Evolutionary conservation across 2,888 invertebrate species (phyloP).

Genomic region (Odontothrips loti): DNA sequence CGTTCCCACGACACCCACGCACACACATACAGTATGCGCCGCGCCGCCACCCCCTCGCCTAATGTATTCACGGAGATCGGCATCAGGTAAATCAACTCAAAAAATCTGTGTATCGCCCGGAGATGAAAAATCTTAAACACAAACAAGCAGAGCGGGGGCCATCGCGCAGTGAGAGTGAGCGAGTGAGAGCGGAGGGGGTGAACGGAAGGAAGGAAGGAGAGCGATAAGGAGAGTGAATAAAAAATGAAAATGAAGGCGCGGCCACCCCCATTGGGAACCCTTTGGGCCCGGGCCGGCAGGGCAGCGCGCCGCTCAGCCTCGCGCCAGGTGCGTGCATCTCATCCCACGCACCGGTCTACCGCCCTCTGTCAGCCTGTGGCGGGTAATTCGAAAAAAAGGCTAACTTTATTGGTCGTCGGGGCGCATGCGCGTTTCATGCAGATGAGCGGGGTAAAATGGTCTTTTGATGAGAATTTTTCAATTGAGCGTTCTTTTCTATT

Average conservation of each 20-base stretch:
- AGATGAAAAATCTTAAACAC: slow-evolving; percentile 18
- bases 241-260: not conserved
- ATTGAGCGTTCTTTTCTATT: too few relatives aligned
- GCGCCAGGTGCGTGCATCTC: not conserved
- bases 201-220: not conserved
- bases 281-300: not conserved
- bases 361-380: not conserved
- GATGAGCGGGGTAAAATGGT: not conserved
- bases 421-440: not conserved
- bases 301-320: not conserved
- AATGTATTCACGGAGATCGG: slow-evolving; percentile 10
- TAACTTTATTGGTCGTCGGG: not conserved
- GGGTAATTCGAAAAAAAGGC: not conserved
- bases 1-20: not conserved
- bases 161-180: not conserved
- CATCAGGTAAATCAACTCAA: not conserved
- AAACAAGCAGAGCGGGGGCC: not conserved
- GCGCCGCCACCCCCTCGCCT: not conserved
- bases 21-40: not conserved
- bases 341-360: too few relatives aligned
- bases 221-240: not conserved
- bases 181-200: not conserved
- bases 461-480: not conserved
- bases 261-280: not conserved
- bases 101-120: not conserved